Evolutionary conservation across 2,888 invertebrate genomes (phyloP), one percentile per base, ranked within the genome.

Genomic region (Drosophila meridionalis): DNA sequence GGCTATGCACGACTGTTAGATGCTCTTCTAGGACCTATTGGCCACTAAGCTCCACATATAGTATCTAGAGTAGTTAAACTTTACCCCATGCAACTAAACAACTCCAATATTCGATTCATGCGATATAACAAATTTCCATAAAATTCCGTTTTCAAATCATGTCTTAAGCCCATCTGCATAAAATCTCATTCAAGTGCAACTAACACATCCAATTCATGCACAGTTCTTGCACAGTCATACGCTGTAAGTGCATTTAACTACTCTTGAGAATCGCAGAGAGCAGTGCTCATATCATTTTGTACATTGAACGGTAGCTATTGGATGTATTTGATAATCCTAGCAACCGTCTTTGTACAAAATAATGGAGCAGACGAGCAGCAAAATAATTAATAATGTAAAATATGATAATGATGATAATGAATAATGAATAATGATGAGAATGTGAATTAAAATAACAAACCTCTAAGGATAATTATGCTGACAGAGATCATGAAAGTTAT

Each of bases 251-350:
- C n/a, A 12, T 34, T 8, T 0, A 8, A 11, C 30, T n/a, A 9
- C 9, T 14, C 26, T 28, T 65, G 55, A 65, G 65, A 66, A 71
- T 20, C 26, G 43, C 32, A 9, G 7, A 34, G 71, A 48, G 6
- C 50, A 48, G 53, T n/a, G 63, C 32, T 34, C 26, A 50, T 53
- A 78, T 67, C 55, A 47, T 56, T 47, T 65, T 70, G 80, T 73
- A 56, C 65, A 55, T 58, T 78, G 73, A 59, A 62, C 47, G 75
- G 69, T 48, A 53, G 71, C 76, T 66, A 69, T 76, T 58, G 67
- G 75, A 75, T 65, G 75, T 12, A 40, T 78, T 75, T 56, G 67
- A 68, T 52, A 75, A 32, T 68, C 67, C 75, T 71, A 71, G 71
- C 78, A 78, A 71, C 78, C 71, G 58, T 62, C 67, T 62, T 30